These are phyloP conservation scores for Allolobophora icterica DNA, from an alignment of 2,888 invertebrate genomes.

Conservation along the genomic window DNA sequence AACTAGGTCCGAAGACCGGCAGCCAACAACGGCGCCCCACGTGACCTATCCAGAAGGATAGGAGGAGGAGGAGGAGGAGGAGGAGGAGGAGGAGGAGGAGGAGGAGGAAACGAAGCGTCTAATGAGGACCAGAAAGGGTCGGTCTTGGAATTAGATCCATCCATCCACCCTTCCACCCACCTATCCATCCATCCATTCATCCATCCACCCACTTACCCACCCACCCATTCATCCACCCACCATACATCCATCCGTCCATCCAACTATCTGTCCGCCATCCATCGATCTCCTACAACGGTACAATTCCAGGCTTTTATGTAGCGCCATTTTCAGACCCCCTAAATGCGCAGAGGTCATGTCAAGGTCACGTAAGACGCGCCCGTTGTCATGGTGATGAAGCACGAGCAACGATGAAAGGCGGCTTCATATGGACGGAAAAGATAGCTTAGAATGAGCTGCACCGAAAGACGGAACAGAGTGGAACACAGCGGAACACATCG, in stretches of 20 bases:
- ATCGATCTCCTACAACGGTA: neutral
- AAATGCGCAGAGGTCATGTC: neutral
- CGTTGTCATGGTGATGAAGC: neutral
- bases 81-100: neutral
- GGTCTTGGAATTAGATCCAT: neutral
- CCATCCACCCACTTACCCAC: neutral
- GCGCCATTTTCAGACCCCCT: neutral
- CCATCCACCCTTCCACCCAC: neutral
- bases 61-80: neutral
- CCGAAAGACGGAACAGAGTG: neutral
- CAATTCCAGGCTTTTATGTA: neutral
- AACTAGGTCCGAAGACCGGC: too few species aligned
- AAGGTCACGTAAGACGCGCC: neutral
- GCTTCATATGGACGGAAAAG: neutral
- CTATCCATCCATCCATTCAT: neutral
- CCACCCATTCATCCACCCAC: too few species aligned
- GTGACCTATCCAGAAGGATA: too few species aligned
- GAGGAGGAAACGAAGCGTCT: neutral
- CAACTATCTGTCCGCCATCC: neutral
- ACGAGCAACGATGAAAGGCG: neutral
- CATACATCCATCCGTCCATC: neutral
- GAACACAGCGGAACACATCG: neutral
- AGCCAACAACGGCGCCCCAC: too few species aligned
- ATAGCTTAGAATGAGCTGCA: neutral
- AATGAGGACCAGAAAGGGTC: slow-evolving; percentile 1